Evolutionary conservation across 2,888 invertebrate genomes (phyloP).

Genomic region (Malachius bipustulatus): DNA sequence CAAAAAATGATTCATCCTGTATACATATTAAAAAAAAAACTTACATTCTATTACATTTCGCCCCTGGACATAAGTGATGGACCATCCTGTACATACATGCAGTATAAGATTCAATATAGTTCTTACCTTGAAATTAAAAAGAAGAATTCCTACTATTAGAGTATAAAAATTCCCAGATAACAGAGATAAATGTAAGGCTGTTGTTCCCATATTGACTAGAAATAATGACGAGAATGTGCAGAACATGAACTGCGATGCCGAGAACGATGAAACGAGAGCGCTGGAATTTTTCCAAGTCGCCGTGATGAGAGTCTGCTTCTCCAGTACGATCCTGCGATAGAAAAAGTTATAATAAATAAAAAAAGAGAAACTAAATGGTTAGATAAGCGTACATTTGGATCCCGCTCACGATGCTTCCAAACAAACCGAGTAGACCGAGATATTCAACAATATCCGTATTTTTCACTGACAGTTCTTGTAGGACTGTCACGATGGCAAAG

Average conservation of each 20-base stretch:
- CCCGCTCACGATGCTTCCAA: slow-evolving; percentile 65
- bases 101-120: not conserved
- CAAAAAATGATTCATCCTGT: no score
- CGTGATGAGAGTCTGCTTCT: slow-evolving; percentile 54
- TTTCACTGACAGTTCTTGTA: slow-evolving; percentile 73
- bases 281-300: slow-evolving; percentile 53
- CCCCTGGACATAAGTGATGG: no score
- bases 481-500: slow-evolving; percentile 68
- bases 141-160: slow-evolving; percentile 63
- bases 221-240: slow-evolving; percentile 66
- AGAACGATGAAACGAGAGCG: slow-evolving; percentile 43
- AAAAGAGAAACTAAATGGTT: not conserved
- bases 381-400: slow-evolving; percentile 55
- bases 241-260: slow-evolving; percentile 60
- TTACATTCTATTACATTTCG: no score
- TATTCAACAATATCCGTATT: slow-evolving; percentile 67
- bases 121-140: slow-evolving; percentile 68
- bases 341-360: not conserved
- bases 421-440: slow-evolving; percentile 67
- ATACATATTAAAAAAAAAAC: no score
- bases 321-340: slow-evolving; percentile 44
- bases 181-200: slow-evolving; percentile 68
- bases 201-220: slow-evolving; percentile 66
- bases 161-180: slow-evolving; percentile 79
- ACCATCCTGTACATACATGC: no score